Evolutionary conservation across 2,797 vertebrate genomes (phyloP).

Genomic region (Pantherophis alleghaniensis): DNA sequence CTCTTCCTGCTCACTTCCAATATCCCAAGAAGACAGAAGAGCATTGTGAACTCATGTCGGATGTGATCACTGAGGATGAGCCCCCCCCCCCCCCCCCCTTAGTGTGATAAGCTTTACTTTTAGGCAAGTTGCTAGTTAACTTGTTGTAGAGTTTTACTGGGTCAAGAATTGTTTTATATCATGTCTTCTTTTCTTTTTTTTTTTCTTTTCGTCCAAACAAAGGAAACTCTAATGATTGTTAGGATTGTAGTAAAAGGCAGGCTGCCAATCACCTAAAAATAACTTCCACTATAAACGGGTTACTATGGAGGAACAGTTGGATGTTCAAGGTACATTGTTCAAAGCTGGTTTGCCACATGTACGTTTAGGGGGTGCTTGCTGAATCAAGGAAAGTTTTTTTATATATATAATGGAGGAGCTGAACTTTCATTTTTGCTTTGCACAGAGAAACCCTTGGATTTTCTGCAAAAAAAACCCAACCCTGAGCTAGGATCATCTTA

Average conservation of each 20-base stretch:
- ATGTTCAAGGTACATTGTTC: not conserved
- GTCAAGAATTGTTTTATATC: conserved; percentile 12
- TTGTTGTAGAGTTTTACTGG: conserved; percentile 28
- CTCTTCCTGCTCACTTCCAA: conserved; percentile 63
- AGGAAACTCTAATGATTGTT: conserved; percentile 37
- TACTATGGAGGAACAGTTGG: not conserved
- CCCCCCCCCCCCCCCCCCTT: conserved; percentile 65
- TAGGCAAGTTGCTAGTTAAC: conserved; percentile 45
- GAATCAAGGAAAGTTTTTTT: not conserved
- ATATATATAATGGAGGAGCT: not conserved
- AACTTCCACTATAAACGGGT: not conserved
- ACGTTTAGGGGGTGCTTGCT: not conserved
- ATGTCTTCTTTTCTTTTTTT: not conserved
- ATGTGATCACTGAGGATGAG: conserved; percentile 54
- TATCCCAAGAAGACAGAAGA: conserved; percentile 23
- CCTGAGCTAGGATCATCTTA: not conserved
- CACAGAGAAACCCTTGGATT: not conserved
- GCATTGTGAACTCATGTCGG: not conserved
- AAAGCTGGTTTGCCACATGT: not conserved
- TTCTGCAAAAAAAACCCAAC: not conserved
- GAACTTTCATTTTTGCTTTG: not conserved
- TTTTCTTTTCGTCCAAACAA: not conserved
- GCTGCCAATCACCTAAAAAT: not conserved
- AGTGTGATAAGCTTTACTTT: conserved; percentile 70
- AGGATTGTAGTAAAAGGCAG: not conserved